Conservation (phyloP, 2,888 invertebrate genomes). For the Ichneumoninae sp. region DNA sequence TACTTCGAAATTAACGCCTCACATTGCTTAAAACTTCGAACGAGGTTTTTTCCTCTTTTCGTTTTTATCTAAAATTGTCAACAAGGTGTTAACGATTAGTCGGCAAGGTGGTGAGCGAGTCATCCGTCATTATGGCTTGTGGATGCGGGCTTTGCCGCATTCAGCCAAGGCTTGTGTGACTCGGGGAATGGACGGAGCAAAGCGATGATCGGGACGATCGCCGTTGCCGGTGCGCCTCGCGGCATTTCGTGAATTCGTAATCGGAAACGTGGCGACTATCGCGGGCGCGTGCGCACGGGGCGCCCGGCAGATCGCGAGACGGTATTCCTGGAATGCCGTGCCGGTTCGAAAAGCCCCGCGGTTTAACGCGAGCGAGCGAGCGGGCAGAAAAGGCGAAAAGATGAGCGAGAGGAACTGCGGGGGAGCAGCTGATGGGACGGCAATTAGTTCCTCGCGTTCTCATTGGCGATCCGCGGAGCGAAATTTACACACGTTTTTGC, state of each 20-base stretch:
- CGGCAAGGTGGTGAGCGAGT: background rate
- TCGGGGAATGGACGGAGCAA: constrained; percentile 69
- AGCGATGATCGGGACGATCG: constrained; percentile 65
- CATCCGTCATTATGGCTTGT: constrained; percentile 30
- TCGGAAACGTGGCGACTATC: constrained; percentile 59
- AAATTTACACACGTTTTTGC: constrained; percentile 58
- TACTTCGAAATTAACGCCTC: background rate
- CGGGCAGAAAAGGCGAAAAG: constrained; percentile 63
- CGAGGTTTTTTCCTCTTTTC: background rate
- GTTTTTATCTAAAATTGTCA: constrained; percentile 12
- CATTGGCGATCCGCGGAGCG: constrained; percentile 51
- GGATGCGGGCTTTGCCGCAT: background rate
- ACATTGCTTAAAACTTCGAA: background rate
- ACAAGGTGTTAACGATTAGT: constrained; percentile 45
- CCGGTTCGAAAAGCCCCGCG: constrained; percentile 50
- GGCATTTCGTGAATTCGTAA: constrained; percentile 73
- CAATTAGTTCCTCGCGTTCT: constrained; percentile 72
- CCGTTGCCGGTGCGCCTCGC: constrained; percentile 9
- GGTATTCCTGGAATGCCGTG: constrained; percentile 65
- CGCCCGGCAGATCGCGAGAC: constrained; percentile 42
- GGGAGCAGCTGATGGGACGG: constrained; percentile 64
- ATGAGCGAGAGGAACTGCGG: constrained; percentile 51
- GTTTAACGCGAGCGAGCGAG: constrained; percentile 8
- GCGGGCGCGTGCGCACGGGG: constrained; percentile 43
- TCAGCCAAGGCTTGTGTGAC: constrained; percentile 67